These are phyloP conservation scores for Grapholita molesta DNA, from an alignment of 1,140 invertebrate species.

Conservation along the genomic window DNA sequence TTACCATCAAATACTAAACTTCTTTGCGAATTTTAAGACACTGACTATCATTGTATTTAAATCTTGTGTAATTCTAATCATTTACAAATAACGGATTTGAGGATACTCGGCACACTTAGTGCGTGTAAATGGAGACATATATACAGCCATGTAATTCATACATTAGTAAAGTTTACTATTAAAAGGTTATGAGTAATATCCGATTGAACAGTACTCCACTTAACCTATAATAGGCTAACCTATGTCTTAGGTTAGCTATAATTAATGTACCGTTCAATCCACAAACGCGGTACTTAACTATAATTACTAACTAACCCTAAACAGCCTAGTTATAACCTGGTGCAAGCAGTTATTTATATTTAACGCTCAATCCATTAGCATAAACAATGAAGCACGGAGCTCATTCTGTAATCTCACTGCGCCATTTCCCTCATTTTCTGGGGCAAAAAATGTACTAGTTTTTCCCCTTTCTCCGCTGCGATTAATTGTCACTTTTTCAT, in stretches of 20 bases:
- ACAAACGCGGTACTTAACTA: not conserved
- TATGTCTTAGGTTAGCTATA: not conserved
- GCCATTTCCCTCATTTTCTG: slow-evolving; percentile 5
- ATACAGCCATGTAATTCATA: too few species aligned
- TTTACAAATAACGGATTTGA: too few species aligned
- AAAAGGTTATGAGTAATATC: too few species aligned
- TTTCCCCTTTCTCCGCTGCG: slow-evolving; percentile 18
- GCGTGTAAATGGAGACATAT: too few species aligned
- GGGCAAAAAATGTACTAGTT: slow-evolving; percentile 11
- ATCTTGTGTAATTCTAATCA: too few species aligned
- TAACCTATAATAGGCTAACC: not conserved
- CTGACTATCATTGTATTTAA: too few species aligned
- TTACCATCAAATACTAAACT: too few species aligned
- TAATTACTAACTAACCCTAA: not conserved
- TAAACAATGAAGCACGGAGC: slow-evolving; percentile 5
- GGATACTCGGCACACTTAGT: too few species aligned
- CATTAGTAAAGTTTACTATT: too few species aligned
- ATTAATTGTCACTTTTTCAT: slow-evolving; percentile 41
- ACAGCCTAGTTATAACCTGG: not conserved
- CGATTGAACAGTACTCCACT: too few species aligned
- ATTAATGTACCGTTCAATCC: not conserved
- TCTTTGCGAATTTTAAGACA: too few species aligned
- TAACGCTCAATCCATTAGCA: slow-evolving; percentile 2
- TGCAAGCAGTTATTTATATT: not conserved
- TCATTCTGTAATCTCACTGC: slow-evolving; percentile 9